A percentile compares a stretch with the other conserved stretches of the same genome.
These are phyloP conservation scores for Hermaeophaga mercurialis DNA, from an alignment of 2,888 invertebrate species.

Conservation along the genomic window DNA sequence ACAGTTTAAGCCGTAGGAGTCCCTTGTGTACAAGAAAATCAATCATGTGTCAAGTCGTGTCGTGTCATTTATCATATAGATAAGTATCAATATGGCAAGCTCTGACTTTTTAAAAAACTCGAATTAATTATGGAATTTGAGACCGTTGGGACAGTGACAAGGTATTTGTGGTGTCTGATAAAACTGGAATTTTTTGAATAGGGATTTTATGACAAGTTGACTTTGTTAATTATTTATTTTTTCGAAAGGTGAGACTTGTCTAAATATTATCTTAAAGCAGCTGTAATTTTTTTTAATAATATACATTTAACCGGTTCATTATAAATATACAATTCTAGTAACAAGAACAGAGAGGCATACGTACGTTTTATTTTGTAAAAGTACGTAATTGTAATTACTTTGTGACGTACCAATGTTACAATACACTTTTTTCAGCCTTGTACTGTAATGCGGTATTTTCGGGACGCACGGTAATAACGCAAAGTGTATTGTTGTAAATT, in stretches of 20 bases:
- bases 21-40: constrained; percentile 30
- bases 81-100: constrained; percentile 36
- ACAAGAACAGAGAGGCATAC: too few species aligned
- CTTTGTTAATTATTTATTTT: not conserved
- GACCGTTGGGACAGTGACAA: constrained; percentile 16
- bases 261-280: constrained; percentile 4
- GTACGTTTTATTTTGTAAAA: too few species aligned
- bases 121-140: constrained; percentile 25
- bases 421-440: too few species aligned
- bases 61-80: constrained; percentile 45
- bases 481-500: too few species aligned
- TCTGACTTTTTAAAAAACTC: constrained; percentile 17
- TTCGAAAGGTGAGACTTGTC: not conserved
- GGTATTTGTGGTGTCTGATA: constrained; percentile 21
- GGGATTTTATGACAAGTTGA: not conserved
- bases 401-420: too few species aligned
- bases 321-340: too few species aligned
- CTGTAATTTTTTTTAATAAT: too few species aligned
- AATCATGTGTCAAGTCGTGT: constrained; percentile 44
- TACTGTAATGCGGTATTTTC: too few species aligned
- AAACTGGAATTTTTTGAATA: not conserved
- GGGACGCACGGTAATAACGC: too few species aligned
- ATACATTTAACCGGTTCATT: too few species aligned
- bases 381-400: too few species aligned
- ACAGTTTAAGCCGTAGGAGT: constrained; percentile 13